A percentile compares a stretch with the other conserved stretches of the same genome.
Conservation (phyloP, 2,888 invertebrate species). For the Ferdinandea cuprea region DNA sequence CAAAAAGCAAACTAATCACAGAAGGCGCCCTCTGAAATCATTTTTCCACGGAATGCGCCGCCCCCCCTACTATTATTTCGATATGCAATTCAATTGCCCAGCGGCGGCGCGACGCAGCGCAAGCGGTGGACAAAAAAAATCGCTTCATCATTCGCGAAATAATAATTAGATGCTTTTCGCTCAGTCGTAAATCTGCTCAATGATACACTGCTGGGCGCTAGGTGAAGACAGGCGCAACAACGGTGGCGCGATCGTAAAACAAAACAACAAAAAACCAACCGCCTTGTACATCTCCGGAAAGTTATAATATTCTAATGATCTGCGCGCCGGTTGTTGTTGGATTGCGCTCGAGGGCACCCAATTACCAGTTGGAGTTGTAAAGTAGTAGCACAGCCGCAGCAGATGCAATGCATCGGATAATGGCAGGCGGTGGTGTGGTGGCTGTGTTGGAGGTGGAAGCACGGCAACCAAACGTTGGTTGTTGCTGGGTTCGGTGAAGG, state of each 20-base stretch:
- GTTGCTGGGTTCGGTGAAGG: too few species aligned
- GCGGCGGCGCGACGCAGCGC: constrained; percentile 28
- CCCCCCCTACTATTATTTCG: constrained; percentile 9
- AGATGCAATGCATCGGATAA: not conserved
- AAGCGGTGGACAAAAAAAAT: constrained; percentile 71
- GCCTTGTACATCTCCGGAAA: constrained; percentile 65
- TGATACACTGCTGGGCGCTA: constrained; percentile 56
- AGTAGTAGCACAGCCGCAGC: constrained; percentile 10
- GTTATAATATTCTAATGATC: constrained; percentile 73
- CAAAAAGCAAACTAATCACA: constrained; percentile 60
- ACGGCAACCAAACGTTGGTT: constrained; percentile 11
- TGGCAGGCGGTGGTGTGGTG: not conserved
- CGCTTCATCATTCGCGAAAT: constrained; percentile 71
- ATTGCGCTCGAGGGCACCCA: constrained; percentile 49
- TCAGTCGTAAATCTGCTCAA: constrained; percentile 66
- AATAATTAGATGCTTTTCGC: constrained; percentile 72
- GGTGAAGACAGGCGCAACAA: constrained; percentile 58
- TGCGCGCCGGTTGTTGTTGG: constrained; percentile 36
- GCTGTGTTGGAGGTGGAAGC: not conserved
- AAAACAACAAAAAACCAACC: too few species aligned
- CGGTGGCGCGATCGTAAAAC: constrained; percentile 62
- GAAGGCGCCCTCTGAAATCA: constrained; percentile 62
- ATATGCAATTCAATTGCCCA: constrained; percentile 64
- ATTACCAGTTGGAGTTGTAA: constrained; percentile 44
- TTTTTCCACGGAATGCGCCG: not conserved